Percentiles rank a stretch among this genome's conserved stretches.
Conservation (phyloP, 2,888 invertebrate species). For the Agrenia bidenticulata region DNA sequence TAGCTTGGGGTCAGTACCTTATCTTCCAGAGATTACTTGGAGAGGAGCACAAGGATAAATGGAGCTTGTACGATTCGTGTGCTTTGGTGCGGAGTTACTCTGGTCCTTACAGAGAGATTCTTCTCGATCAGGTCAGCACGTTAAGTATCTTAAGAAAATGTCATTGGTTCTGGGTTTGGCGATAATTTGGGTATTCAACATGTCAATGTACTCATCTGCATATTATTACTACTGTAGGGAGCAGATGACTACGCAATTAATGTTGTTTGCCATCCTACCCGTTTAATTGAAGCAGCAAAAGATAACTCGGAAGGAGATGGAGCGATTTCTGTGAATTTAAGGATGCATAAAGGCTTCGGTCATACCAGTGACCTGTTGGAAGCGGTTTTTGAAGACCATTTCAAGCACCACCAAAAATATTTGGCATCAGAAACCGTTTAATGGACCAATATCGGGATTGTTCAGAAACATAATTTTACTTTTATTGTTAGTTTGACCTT, state of each 20-base stretch:
- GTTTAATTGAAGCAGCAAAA: conserved; percentile 7
- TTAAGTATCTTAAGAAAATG: too few species aligned
- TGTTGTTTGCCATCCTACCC: too few species aligned
- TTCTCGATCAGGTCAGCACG: conserved; percentile 94
- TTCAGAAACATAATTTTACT: too few species aligned
- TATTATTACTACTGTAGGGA: too few species aligned
- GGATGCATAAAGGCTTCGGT: conserved; percentile 15
- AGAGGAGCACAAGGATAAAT: conserved; percentile 56
- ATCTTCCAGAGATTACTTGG: conserved; percentile 81
- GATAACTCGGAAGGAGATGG: conserved; percentile 16
- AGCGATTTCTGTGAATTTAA: conserved; percentile 16
- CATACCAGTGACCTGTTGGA: conserved; percentile 13
- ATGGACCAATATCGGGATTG: too few species aligned
- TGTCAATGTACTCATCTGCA: too few species aligned
- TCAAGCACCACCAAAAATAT: conserved; percentile 12
- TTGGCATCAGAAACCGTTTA: too few species aligned
- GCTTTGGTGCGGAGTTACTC: conserved; percentile 75
- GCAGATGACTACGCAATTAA: too few species aligned
- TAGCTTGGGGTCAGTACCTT: conserved; percentile 81
- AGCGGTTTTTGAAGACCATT: conserved; percentile 21
- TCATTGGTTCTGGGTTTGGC: too few species aligned
- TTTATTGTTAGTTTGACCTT: too few species aligned
- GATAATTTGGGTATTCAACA: too few species aligned
- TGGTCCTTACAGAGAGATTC: conserved; percentile 77
- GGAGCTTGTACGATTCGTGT: conserved; percentile 87